phyloP scores from a whole-genome alignment of 2,797 vertebrate genomes.

The Danio albolineatus region DNA sequence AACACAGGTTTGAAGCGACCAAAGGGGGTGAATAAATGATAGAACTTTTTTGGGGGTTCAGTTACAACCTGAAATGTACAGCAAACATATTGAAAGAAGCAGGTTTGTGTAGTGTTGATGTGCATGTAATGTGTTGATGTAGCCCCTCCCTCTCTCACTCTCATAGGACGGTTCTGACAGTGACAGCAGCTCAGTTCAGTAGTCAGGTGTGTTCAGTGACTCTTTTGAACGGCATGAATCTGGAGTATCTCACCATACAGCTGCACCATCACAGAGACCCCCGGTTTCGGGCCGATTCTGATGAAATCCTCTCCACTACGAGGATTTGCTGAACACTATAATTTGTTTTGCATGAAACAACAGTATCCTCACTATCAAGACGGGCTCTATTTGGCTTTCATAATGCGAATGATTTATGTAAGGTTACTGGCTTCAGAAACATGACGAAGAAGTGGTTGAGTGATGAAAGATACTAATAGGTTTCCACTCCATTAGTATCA shows the following conservation, averaged over 20 bases:
- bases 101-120: slow-evolving; percentile 61
- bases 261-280: slow-evolving; percentile 62
- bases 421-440: slow-evolving; percentile 22
- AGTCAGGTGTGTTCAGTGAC: slow-evolving; percentile 81
- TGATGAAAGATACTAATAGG: slow-evolving; percentile 40
- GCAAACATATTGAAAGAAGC: slow-evolving; percentile 22
- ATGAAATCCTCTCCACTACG: slow-evolving; percentile 42
- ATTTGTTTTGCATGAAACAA: slow-evolving; percentile 53
- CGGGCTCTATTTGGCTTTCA: slow-evolving; percentile 48
- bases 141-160: slow-evolving; percentile 80
- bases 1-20: not conserved
- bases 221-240: slow-evolving; percentile 57
- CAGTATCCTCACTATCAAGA: slow-evolving; percentile 39
- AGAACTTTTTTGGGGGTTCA: not conserved
- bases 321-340: slow-evolving; percentile 42
- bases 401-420: slow-evolving; percentile 52
- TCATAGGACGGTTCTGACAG: slow-evolving; percentile 82
- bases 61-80: not conserved
- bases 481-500: slow-evolving; percentile 18
- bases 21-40: not conserved
- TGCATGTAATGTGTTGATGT: slow-evolving; percentile 73
- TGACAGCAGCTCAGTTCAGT: slow-evolving; percentile 83
- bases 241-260: slow-evolving; percentile 59
- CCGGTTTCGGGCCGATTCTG: not conserved
- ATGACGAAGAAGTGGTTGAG: not conserved